phyloP scores from a whole-genome alignment of 35 echinoderm and acorn worm species.

The Apostichopus californicus region DNA sequence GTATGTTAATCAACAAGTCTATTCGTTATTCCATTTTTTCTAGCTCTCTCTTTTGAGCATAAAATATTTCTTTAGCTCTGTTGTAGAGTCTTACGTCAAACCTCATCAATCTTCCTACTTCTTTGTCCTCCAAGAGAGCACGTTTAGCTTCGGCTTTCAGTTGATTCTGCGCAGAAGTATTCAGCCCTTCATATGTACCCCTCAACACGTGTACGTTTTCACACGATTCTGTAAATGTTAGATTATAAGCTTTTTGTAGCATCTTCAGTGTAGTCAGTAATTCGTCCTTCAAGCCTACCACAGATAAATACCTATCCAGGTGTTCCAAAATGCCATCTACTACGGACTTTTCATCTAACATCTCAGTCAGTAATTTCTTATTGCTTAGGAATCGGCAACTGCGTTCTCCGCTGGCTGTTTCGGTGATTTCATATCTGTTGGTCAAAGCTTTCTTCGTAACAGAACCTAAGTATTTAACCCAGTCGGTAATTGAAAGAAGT shows the following conservation, averaged over 20 bases:
- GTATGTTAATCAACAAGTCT: too few species aligned
- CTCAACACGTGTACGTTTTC: too few species aligned
- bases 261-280: neutral
- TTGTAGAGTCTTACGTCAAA: slow-evolving; percentile 21
- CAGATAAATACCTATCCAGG: slow-evolving; percentile 1
- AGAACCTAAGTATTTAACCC: too few species aligned
- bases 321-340: neutral
- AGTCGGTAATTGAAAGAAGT: too few species aligned
- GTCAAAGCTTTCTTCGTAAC: too few species aligned
- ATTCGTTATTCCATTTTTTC: too few species aligned
- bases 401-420: too few species aligned
- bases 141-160: neutral
- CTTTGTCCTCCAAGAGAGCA: neutral
- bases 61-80: neutral
- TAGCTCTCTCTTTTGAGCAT: too few species aligned
- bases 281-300: neutral
- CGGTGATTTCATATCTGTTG: neutral
- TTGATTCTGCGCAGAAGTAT: neutral
- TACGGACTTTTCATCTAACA: too few species aligned
- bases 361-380: too few species aligned
- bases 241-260: slow-evolving; percentile 1
- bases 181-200: neutral
- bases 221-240: neutral
- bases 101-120: neutral
- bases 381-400: too few species aligned